Evolutionary conservation across 1,140 invertebrate genomes (phyloP).

Genomic region (Cryptotermes secundus): DNA sequence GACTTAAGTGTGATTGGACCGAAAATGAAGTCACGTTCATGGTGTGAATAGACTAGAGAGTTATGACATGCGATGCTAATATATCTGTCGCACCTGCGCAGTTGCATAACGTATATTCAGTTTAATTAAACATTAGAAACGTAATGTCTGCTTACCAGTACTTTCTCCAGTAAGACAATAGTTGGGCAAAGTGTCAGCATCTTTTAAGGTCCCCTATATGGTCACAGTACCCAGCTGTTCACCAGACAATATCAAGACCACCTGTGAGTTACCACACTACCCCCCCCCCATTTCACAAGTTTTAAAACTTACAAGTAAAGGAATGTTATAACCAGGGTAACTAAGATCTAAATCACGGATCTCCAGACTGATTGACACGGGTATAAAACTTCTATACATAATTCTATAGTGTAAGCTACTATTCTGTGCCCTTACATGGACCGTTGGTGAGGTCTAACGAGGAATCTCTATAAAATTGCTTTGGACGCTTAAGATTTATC

Average conservation of each 20-base stretch:
- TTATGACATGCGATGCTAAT: too few species aligned
- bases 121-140: background rate
- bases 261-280: background rate
- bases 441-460: background rate
- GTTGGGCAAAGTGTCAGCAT: background rate
- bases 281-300: too few species aligned
- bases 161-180: background rate
- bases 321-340: background rate
- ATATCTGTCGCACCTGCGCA: too few species aligned
- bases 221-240: background rate
- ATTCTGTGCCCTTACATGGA: background rate
- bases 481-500: conserved; percentile 3
- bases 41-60: too few species aligned
- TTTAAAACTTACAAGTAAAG: conserved; percentile 12
- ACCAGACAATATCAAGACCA: background rate
- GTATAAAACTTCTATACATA: background rate
- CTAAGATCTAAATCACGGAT: background rate
- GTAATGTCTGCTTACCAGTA: background rate
- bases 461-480: background rate
- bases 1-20: too few species aligned
- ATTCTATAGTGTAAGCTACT: background rate
- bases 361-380: background rate
- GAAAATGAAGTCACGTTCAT: too few species aligned
- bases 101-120: background rate
- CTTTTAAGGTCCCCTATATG: background rate